Evolutionary conservation across 2,113 vertebrate genomes (phyloP).

Genomic region (Callipepla squamata): DNA sequence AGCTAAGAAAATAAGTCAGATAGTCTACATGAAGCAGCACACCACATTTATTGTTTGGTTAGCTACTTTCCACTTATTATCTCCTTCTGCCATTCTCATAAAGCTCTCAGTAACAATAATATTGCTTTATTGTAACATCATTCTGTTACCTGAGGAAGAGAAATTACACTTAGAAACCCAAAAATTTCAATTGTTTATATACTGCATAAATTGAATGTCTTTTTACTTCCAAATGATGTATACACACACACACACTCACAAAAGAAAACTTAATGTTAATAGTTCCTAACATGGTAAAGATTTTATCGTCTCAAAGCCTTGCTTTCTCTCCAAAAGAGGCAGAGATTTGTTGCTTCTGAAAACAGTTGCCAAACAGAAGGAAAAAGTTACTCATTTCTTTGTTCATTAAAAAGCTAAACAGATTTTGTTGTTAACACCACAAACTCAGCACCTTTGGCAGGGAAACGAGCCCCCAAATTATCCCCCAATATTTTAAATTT

Average conservation of each 20-base stretch:
- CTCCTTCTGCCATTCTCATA: not conserved
- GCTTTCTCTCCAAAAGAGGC: not conserved
- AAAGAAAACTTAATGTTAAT: too few relatives aligned
- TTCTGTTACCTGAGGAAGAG: not conserved
- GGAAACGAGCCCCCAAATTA: not conserved
- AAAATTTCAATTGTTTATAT: not conserved
- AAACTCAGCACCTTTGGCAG: not conserved
- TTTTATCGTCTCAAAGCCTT: not conserved
- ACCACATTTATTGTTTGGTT: not conserved
- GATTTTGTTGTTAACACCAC: not conserved
- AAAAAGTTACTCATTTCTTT: not conserved
- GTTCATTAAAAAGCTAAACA: not conserved
- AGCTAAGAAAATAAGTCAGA: not conserved
- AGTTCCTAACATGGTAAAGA: not conserved
- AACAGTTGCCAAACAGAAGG: not conserved
- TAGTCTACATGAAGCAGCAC: fast-evolving
- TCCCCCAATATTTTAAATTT: not conserved
- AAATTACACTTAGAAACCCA: not conserved
- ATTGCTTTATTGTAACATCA: not conserved
- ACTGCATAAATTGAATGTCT: not conserved
- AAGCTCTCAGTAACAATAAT: not conserved
- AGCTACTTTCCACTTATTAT: not conserved
- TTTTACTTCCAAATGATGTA: not conserved
- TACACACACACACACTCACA: too few relatives aligned
- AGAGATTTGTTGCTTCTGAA: not conserved